A percentile compares a stretch with the other conserved stretches of the same genome.
Conservation (phyloP, 1,140 invertebrate genomes). For the Microplitis demolitor region DNA sequence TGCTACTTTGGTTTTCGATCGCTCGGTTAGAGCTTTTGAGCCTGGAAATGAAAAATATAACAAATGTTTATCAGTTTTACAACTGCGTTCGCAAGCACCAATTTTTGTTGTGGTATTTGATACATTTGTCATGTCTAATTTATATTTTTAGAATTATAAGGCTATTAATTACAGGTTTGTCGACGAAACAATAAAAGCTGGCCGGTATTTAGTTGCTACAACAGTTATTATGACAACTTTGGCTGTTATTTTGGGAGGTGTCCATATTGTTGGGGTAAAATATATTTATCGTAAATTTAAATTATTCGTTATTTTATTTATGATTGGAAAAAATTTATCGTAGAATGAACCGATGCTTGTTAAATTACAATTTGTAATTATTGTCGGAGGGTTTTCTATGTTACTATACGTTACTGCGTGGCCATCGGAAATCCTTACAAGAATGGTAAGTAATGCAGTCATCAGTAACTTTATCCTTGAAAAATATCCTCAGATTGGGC, state of each 20-base stretch:
- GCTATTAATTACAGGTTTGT: neutral
- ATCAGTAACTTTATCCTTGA: too few species aligned
- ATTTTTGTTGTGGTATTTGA: conserved; percentile 16
- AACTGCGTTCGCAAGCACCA: conserved; percentile 24
- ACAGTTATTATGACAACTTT: neutral
- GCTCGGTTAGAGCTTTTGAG: conserved; percentile 21
- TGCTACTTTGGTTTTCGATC: conserved; percentile 24
- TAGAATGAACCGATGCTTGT: neutral
- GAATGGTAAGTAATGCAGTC: neutral
- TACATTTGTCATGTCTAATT: too few species aligned
- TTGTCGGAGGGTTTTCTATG: neutral
- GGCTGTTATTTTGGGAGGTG: neutral
- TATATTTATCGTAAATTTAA: neutral
- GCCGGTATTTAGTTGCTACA: neutral
- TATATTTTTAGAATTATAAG: neutral
- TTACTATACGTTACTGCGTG: neutral
- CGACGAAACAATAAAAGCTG: neutral
- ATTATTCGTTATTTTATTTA: neutral
- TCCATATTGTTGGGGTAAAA: conserved; percentile 11
- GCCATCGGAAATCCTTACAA: neutral
- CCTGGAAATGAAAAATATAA: conserved; percentile 8
- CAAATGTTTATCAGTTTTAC: conserved; percentile 1
- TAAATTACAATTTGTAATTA: neutral
- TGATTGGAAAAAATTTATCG: neutral
- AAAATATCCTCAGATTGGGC: too few species aligned